These are phyloP conservation scores for Odontomachus brunneus DNA, from an alignment of 1,140 invertebrate genomes.

Conservation along the genomic window DNA sequence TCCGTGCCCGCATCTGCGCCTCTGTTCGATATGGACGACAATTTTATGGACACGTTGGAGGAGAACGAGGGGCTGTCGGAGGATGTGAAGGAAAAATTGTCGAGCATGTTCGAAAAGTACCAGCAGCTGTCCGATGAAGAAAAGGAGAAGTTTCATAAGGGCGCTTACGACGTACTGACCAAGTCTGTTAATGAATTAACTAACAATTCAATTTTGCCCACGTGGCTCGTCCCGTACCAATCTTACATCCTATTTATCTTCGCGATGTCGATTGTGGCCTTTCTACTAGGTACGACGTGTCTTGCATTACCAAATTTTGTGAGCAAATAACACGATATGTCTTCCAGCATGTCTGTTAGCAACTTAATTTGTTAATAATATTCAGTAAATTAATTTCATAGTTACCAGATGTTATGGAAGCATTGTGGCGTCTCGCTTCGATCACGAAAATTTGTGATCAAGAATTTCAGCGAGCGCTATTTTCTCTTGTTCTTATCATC, in stretches of 20 bases:
- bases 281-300: conserved; percentile 59
- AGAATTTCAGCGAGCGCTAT: not conserved
- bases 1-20: too few species aligned
- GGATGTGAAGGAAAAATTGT: conserved; percentile 78
- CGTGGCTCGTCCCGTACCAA: conserved; percentile 3
- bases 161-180: conserved; percentile 73
- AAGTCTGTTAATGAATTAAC: conserved; percentile 2
- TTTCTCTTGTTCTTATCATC: not conserved
- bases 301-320: not conserved
- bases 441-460: not conserved
- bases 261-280: conserved; percentile 48
- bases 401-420: not conserved
- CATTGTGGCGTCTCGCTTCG: not conserved
- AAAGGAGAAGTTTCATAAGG: conserved; percentile 77
- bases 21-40: conserved; percentile 47
- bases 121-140: conserved; percentile 79
- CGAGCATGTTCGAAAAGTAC: conserved; percentile 79
- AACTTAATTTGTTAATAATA: conserved; percentile 4
- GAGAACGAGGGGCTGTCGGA: conserved; percentile 36
- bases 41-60: conserved; percentile 39
- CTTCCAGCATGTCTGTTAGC: not conserved
- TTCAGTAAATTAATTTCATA: not conserved
- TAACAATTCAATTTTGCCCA: not conserved
- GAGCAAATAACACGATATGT: not conserved
- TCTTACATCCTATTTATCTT: conserved; percentile 50